These are phyloP conservation scores for Epinephelus lanceolatus DNA, from an alignment of 2,113 vertebrate genomes.

Conservation along the genomic window DNA sequence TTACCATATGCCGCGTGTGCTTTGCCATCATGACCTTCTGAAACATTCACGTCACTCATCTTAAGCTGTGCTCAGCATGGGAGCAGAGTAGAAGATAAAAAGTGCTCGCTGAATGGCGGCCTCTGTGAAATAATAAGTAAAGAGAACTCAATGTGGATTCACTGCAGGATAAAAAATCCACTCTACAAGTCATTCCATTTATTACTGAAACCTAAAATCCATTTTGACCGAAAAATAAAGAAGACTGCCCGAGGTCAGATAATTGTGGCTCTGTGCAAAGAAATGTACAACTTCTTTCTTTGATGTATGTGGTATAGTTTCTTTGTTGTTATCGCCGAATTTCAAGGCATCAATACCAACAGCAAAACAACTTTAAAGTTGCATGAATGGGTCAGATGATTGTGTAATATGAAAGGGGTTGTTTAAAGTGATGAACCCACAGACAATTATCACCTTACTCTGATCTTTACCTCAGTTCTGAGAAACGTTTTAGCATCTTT, in stretches of 20 bases:
- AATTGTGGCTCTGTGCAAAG: background rate
- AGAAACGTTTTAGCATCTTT: background rate
- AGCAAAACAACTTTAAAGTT: background rate
- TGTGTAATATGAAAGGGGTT: too few relatives aligned
- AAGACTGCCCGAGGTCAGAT: background rate
- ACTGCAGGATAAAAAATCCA: background rate
- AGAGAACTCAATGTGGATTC: background rate
- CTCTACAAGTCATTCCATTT: background rate
- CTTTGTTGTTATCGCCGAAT: background rate
- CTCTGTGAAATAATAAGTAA: background rate
- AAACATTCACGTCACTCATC: slow-evolving; percentile 40
- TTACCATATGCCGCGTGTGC: slow-evolving; percentile 36
- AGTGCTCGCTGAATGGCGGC: background rate
- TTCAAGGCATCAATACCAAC: background rate
- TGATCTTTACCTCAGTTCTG: background rate
- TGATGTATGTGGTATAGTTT: background rate
- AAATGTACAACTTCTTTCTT: background rate
- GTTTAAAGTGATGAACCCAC: background rate
- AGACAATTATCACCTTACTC: background rate
- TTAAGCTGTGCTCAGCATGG: slow-evolving; percentile 23
- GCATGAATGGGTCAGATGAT: too few relatives aligned
- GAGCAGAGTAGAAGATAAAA: slow-evolving; percentile 8
- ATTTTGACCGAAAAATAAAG: background rate
- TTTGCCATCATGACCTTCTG: slow-evolving; percentile 42
- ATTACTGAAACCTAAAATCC: background rate